Evolutionary conservation across 1,140 invertebrate species (phyloP), one percentile per base, ranked within the genome.

Genomic region (Ditylenchus dipsaci): DNA sequence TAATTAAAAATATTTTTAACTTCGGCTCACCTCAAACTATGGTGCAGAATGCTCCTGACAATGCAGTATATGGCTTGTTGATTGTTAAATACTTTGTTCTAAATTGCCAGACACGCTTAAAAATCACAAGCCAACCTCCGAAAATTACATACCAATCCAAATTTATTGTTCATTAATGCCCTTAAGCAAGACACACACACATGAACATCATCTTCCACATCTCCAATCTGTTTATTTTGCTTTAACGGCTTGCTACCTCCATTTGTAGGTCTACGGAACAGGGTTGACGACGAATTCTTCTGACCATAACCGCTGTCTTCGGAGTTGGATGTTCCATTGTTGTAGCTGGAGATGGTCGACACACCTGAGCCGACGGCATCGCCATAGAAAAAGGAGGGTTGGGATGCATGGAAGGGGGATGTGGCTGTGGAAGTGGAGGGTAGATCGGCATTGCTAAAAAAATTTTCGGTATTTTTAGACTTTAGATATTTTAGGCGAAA

Each of bases 161-260:
- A 94, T 90, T 93, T 97, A 84, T 98, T 97, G 85, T 98, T 98
- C 95, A 98, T 97, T 78, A 99, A 97, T 62, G 95, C 95, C 33
- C 95, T 88, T 86, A 98, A 89, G 85, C 95, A 98, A 89, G 96
- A 91, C 76, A 99, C 96, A 86, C 93, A 97, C 63, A 98, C 92
- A 85, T 98, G 95, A 75, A 98, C 95, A 83, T 99, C 95, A 84
- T 98, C 95, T 73, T 93, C 92, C 47, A 92, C 90, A 78, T 96
- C 67, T 26, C 53, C 63, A 11, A 57, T 45, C 17, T n/a, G 1
- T 63, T 66, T 30, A 8, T 21, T 62, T 65, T 67, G 65, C 19
- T 59, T 49, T 42, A 23, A 15, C 27, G 21, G n/a, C 23, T 53
- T 53, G n/a, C 3, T 21, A 5, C 3, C 15, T 3, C 3, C 23